Percentiles rank a stretch among this genome's conserved stretches.
phyloP scores from a whole-genome alignment of 1,140 invertebrate species.

The Ptiloglossa arizonensis region DNA sequence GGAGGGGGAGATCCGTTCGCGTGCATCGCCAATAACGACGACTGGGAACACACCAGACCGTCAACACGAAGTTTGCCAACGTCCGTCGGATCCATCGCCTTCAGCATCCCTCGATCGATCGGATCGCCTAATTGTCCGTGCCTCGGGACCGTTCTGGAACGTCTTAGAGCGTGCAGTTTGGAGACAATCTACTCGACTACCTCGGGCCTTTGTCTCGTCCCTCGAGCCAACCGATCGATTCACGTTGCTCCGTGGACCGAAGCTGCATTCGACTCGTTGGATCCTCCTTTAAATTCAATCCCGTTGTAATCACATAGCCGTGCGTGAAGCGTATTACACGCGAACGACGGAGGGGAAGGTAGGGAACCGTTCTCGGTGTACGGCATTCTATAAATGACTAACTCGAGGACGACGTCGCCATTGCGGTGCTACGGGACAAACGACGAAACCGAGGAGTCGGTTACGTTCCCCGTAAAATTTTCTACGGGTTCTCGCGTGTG shows the following conservation, averaged over 20 bases:
- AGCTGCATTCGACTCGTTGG: neutral
- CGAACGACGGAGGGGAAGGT: no score
- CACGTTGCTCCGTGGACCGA: neutral
- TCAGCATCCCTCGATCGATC: constrained; percentile 28
- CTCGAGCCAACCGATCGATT: constrained; percentile 23
- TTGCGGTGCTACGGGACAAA: neutral
- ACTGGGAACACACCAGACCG: constrained; percentile 19
- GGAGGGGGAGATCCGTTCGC: neutral
- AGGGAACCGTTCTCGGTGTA: neutral
- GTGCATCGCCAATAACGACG: constrained; percentile 31
- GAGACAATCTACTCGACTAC: constrained; percentile 35
- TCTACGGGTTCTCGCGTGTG: no score
- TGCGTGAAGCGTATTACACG: constrained; percentile 12
- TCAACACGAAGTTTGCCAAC: constrained; percentile 57
- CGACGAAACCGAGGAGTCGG: neutral
- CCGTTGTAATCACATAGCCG: constrained; percentile 16
- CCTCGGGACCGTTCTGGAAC: constrained; percentile 24
- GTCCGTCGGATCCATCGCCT: constrained; percentile 35
- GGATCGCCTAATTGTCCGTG: constrained; percentile 58
- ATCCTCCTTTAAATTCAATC: constrained; percentile 35
- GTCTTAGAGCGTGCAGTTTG: constrained; percentile 44
- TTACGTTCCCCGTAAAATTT: no score
- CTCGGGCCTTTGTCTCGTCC: constrained; percentile 28
- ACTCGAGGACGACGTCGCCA: neutral
- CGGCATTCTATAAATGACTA: neutral